Base-by-base conservation (phyloP, 64 coral and sea anemone genomes). In the Porites australiensis region DNA sequence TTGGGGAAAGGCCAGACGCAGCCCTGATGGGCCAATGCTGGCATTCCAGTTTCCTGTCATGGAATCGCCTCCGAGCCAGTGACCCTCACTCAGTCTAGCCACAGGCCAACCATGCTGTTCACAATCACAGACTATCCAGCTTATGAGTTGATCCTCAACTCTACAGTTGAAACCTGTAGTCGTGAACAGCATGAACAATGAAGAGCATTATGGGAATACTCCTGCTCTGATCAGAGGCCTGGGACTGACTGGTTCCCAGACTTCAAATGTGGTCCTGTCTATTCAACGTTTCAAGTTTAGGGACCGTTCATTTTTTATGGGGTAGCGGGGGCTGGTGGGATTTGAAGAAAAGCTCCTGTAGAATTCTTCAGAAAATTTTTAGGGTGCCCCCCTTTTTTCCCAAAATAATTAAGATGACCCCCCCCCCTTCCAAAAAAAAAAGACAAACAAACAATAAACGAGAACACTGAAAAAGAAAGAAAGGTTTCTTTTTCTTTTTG, bases 81-180 rank as follows among this genome's bases (percentile, higher is more conserved):
- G 54, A 80, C 10, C 18, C 61, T 47, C 51, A 15, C 77, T 80
- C 77, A 57, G 20, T 80, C 21, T 20, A 80, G 53, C 77, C 54
- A 80, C 77, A 80, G 77, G 53, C 11, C n/a, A 15, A 80, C 77
- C 53, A 80, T 80, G 77, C 8, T 79, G 77, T 61, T 60, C 77
- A 60, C 37, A 21, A 60, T 13, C 21, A 80, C 55, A 80, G 77
- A 55, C 23, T 61, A 15, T 55, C 77, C n/a, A 27, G 14, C 6
- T 18, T 45, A 47, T 47, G 72, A 74, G 12, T 74, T 74, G 14
- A 48, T 16, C 44, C 15, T 46, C 72, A 47, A 12, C 68, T 8
- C 23, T 3, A 23, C 23, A 8, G 23, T 10, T 10, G 20, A 10
- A 70, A 21, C 67, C 27, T 71, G n/a, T 9, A 70, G 45, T 2